These are phyloP conservation scores for Eupeodes latifasciatus DNA, from an alignment of 2,888 invertebrate genomes.

Conservation along the genomic window DNA sequence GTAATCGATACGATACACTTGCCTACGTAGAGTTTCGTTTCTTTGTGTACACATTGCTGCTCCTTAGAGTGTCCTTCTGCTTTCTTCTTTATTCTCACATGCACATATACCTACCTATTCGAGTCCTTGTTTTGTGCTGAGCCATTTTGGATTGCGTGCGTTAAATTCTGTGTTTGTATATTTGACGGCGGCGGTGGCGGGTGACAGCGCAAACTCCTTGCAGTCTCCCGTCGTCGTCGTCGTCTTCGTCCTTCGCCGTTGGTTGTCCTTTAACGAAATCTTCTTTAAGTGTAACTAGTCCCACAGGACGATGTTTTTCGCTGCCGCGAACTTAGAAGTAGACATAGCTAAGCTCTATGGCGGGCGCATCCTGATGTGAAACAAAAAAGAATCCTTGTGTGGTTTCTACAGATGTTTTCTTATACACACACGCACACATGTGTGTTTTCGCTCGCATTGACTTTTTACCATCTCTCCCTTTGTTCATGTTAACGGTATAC, in stretches of 20 bases:
- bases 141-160: slow-evolving; percentile 70
- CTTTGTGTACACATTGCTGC: slow-evolving; percentile 28
- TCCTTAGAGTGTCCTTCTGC: slow-evolving; percentile 46
- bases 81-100: slow-evolving; percentile 21
- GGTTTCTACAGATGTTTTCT: slow-evolving; percentile 42
- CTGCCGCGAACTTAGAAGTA: slow-evolving; percentile 48
- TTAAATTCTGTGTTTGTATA: slow-evolving; percentile 30
- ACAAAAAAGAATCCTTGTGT: slow-evolving; percentile 34
- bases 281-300: slow-evolving; percentile 60
- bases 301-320: slow-evolving; percentile 56
- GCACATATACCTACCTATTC: too few species aligned
- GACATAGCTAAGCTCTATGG: slow-evolving; percentile 15
- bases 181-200: slow-evolving; percentile 4
- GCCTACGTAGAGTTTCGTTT: slow-evolving; percentile 42
- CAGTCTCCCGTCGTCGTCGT: background rate
- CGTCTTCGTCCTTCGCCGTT: background rate
- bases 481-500: background rate
- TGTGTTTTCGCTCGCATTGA: slow-evolving; percentile 10
- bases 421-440: background rate
- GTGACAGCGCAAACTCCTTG: slow-evolving; percentile 67
- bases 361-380: slow-evolving; percentile 37
- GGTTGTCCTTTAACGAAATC: slow-evolving; percentile 29
- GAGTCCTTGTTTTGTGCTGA: slow-evolving; percentile 40
- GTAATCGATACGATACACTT: slow-evolving; percentile 74
- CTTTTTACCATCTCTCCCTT: background rate